Conservation (phyloP, 2,113 vertebrate genomes). For the Tachuris rubrigastra region DNA sequence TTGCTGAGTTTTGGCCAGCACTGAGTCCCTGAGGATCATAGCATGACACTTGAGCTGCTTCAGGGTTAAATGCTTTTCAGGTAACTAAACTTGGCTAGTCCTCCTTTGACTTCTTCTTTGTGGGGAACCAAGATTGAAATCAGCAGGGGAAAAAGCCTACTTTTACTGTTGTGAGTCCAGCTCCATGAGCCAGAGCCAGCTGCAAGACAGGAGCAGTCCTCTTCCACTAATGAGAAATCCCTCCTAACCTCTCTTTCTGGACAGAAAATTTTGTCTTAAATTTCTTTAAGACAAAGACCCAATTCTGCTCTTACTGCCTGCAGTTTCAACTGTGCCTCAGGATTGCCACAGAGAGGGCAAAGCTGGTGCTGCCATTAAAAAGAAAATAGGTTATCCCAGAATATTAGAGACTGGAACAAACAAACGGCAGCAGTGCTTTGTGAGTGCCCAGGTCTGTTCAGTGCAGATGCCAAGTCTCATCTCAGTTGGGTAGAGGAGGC, state of each 20-base stretch:
- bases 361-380: neutral
- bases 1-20: neutral
- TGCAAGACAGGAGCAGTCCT: neutral
- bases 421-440: neutral
- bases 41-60: neutral
- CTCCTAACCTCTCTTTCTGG: neutral
- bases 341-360: neutral
- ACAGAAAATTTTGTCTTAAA: slow-evolving; percentile 3
- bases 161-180: neutral
- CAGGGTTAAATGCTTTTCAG: neutral
- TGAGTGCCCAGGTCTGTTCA: neutral
- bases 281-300: slow-evolving; percentile 38
- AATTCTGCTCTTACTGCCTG: neutral
- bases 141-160: neutral
- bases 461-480: neutral
- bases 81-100: neutral
- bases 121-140: neutral
- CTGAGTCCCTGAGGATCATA: neutral
- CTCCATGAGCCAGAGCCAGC: neutral
- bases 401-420: neutral
- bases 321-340: neutral
- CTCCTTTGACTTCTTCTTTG: neutral
- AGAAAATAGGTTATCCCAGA: neutral
- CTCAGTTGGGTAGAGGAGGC: neutral
- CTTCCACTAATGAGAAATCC: slow-evolving; percentile 19